Evolutionary conservation across 2,797 vertebrate genomes (phyloP), one percentile per base, ranked within the genome.

Genomic region (Valencia hispanica): DNA sequence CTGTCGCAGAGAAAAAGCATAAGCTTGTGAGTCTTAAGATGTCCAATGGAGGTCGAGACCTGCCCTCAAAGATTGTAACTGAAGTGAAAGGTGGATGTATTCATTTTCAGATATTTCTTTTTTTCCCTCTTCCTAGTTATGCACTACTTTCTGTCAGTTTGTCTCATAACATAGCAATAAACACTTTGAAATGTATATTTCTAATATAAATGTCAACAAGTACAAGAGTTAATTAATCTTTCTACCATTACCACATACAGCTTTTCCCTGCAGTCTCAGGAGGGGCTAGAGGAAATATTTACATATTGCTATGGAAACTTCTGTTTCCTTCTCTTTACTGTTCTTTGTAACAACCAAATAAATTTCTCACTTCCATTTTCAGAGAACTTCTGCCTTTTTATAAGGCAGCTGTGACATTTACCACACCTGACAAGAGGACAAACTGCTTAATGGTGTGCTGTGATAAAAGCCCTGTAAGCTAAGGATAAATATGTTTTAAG

Each of bases 291-390:
- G 76, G 86, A 87, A 89, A 83, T 73, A 7, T 68, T 79, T 73
- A 57, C 43, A 72, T 32, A 65, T 36, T 27, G 6, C 65, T 27
- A 34, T 80, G 45, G 30, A 76, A 65, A 85, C 78, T 70, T 68
- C 45, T 15, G 0, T 53, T 80, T n/a, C n/a, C n/a, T n/a, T n/a
- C n/a, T n/a, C n/a, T n/a, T n/a, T n/a, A n/a, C 50, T 18, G 0
- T 59, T 82, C 47, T 81, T 32, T 73, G 61, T 3, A 82, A 84
- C 5, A n/a, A n/a, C 45, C 30, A 27, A 39, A 79, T 10, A 30
- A 61, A 18, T 59, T 74, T 78, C 65, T 84, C 74, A 88, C 83
- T 86, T 88, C 83, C 79, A 71, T 82, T 89, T 85, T 77, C 53
- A 76, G 3, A 76, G 41, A 4, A 48, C 15, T 51, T 22, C 45